Evolutionary conservation across 2,888 invertebrate species (phyloP).

Genomic region (Drosophila prolongata): DNA sequence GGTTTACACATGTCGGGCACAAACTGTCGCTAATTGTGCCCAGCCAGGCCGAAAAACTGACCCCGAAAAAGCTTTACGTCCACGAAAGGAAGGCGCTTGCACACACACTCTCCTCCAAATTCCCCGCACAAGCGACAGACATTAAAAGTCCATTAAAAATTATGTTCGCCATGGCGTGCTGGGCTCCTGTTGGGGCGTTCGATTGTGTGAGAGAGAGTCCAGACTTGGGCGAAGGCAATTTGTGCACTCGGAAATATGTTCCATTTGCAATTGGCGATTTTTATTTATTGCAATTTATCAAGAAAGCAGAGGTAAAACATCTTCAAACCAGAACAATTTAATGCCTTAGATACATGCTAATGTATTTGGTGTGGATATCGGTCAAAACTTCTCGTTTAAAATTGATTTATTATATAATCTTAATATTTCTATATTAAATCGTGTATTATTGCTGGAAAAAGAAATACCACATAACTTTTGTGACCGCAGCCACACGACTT

Average conservation of each 20-base stretch:
- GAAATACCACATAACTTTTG: no score
- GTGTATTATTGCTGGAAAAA: no score
- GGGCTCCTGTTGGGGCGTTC: slow-evolving; percentile 54
- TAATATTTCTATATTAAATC: no score
- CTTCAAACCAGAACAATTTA: no score
- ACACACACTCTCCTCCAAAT: slow-evolving; percentile 15
- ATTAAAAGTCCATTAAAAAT: slow-evolving; percentile 82
- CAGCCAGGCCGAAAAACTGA: slow-evolving; percentile 65
- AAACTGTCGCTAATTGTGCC: slow-evolving; percentile 68
- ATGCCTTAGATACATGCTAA: no score
- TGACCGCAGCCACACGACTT: no score
- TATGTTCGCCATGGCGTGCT: slow-evolving; percentile 60
- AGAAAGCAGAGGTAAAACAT: no score
- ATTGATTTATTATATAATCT: no score
- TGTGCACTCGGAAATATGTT: slow-evolving; percentile 21
- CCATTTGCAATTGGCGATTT: no score
- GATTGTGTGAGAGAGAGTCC: slow-evolving; percentile 37
- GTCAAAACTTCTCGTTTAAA: no score
- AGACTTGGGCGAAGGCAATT: slow-evolving; percentile 37
- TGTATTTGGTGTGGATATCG: no score
- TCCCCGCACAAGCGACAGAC: slow-evolving; percentile 62
- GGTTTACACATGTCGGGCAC: slow-evolving; percentile 64
- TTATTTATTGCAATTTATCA: neutral
- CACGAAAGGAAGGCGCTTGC: slow-evolving; percentile 24
- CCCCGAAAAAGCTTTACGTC: slow-evolving; percentile 36